A percentile compares a stretch with the other conserved stretches of the same genome.
phyloP scores from a whole-genome alignment of 2,888 invertebrate species.

The Abrostola tripartita region DNA sequence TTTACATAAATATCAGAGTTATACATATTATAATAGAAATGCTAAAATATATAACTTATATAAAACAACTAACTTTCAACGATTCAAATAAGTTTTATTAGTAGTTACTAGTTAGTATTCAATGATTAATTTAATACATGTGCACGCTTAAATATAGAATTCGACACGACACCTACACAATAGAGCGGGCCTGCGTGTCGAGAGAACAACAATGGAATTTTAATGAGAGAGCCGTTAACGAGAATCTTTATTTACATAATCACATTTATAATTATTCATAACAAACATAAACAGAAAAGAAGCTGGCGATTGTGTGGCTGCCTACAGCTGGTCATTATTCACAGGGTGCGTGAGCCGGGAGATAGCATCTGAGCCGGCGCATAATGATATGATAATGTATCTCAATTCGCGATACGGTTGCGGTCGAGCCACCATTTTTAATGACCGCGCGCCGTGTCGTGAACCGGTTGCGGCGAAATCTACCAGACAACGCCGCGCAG shows the following conservation, averaged over 20 bases:
- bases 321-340: conserved; percentile 65
- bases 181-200: conserved; percentile 71
- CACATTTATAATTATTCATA: conserved; percentile 82
- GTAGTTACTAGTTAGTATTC: too few species aligned
- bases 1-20: conserved; percentile 9
- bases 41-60: too few species aligned
- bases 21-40: background rate
- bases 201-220: conserved; percentile 81
- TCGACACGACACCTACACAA: conserved; percentile 72
- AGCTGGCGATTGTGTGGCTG: conserved; percentile 64
- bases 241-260: conserved; percentile 82
- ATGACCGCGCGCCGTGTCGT: conserved; percentile 46
- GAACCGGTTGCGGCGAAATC: conserved; percentile 64
- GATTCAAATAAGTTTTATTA: conserved; percentile 22
- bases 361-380: conserved; percentile 63
- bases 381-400: conserved; percentile 71
- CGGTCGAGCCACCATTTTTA: conserved; percentile 63
- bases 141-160: conserved; percentile 56
- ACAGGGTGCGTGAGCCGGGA: conserved; percentile 60
- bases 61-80: background rate
- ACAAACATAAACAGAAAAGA: conserved; percentile 74
- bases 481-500: conserved; percentile 40
- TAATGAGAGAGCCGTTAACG: conserved; percentile 81
- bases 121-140: conserved; percentile 11
- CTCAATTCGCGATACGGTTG: conserved; percentile 62